Conservation (phyloP, 2,888 invertebrate genomes). For the Phortica magna region DNA sequence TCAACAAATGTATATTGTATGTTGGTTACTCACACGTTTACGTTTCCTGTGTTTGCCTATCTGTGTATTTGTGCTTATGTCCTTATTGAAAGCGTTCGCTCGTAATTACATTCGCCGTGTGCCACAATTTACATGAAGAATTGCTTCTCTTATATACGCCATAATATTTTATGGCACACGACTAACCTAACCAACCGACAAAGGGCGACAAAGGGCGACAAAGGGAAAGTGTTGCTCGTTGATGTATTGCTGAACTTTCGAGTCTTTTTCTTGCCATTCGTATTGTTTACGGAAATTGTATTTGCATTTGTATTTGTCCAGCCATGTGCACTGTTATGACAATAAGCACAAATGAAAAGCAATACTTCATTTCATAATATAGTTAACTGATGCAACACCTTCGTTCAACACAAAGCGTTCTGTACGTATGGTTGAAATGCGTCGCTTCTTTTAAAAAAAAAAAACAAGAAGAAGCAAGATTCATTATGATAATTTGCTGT, state of each 20-base stretch:
- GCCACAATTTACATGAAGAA: background rate
- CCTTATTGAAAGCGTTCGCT: background rate
- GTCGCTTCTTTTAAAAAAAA: background rate
- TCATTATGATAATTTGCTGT: constrained; percentile 15
- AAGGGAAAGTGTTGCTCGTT: too few species aligned
- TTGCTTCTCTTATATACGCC: background rate
- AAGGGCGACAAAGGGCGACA: too few species aligned
- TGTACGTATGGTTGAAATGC: background rate
- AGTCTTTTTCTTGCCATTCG: background rate
- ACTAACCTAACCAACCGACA: too few species aligned
- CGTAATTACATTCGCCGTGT: constrained; percentile 4
- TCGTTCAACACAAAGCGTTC: background rate
- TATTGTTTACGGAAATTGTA: background rate
- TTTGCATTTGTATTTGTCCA: background rate
- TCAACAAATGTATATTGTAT: background rate
- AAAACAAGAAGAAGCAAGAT: background rate
- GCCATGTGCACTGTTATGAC: background rate
- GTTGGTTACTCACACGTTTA: background rate
- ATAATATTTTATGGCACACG: background rate
- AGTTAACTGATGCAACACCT: too few species aligned
- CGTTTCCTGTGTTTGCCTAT: background rate
- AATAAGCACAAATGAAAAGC: background rate
- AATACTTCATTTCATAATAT: too few species aligned
- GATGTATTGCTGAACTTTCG: too few species aligned
- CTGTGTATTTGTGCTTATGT: background rate